phyloP scores from a whole-genome alignment of 2,888 invertebrate species.

The Pheosia gnoma region DNA sequence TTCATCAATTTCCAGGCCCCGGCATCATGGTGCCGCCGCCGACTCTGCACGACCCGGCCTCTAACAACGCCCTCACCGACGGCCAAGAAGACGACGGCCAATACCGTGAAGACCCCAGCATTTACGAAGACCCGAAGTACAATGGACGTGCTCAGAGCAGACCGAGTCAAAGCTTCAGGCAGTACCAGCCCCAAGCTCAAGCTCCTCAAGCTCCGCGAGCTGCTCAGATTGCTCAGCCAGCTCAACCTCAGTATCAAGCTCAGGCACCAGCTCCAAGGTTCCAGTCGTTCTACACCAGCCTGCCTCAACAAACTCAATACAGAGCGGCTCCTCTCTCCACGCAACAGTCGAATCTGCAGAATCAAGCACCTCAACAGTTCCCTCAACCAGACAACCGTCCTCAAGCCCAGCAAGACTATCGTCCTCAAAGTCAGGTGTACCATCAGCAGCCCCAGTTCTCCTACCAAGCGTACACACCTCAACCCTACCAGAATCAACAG shows the following conservation, averaged over 20 bases:
- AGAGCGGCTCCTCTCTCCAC: conserved; percentile 45
- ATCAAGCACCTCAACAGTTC: conserved; percentile 65
- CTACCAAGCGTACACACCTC: conserved; percentile 69
- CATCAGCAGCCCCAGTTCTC: conserved; percentile 75
- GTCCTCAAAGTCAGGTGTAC: conserved; percentile 69
- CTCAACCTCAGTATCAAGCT: conserved; percentile 52
- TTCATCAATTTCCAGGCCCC: conserved; percentile 67
- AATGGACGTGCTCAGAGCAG: conserved; percentile 61
- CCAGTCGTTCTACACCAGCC: conserved; percentile 31
- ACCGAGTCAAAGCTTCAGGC: conserved; percentile 50
- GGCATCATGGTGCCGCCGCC: conserved; percentile 94
- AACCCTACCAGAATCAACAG: conserved; percentile 59
- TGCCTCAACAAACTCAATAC: conserved; percentile 41
- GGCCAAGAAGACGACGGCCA: conserved; percentile 93
- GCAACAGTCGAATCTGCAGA: conserved; percentile 58
- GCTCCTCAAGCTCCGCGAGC: conserved; percentile 6
- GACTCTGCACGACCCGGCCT: conserved; percentile 83
- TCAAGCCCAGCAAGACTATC: conserved; percentile 56
- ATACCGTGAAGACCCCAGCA: conserved; percentile 92
- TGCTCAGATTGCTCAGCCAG: conserved; percentile 32
- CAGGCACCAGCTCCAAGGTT: conserved; percentile 23
- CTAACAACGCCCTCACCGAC: conserved; percentile 80
- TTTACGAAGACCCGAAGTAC: conserved; percentile 89
- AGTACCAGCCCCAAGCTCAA: conserved; percentile 44
- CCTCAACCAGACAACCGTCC: conserved; percentile 51